phyloP scores from a whole-genome alignment of 1,140 invertebrate genomes.

The Drosophila ambigua region DNA sequence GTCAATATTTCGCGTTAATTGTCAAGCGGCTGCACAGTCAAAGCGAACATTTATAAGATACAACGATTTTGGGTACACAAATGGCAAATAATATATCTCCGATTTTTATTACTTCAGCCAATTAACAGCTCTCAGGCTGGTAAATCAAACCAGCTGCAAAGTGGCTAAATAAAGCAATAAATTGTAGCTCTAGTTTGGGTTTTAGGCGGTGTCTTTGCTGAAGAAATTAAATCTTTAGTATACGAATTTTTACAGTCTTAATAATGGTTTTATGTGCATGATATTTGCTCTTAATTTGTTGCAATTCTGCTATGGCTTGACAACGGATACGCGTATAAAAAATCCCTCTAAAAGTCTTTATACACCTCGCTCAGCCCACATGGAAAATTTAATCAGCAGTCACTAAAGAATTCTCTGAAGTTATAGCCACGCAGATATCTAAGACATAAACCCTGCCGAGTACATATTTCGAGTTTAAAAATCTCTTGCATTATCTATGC shows the following conservation, averaged over 20 bases:
- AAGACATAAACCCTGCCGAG: no score
- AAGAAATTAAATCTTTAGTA: slow-evolving; percentile 8
- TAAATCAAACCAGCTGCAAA: slow-evolving; percentile 52
- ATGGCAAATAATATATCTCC: slow-evolving; percentile 29
- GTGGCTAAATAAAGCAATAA: slow-evolving; percentile 30
- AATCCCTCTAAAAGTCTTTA: no score
- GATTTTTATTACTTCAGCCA: slow-evolving; percentile 9
- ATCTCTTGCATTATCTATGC: not conserved
- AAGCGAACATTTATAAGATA: slow-evolving; percentile 1
- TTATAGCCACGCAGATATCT: no score
- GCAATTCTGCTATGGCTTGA: not conserved
- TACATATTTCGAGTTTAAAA: not conserved
- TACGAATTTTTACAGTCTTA: not conserved
- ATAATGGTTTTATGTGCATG: slow-evolving; percentile 7
- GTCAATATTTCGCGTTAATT: slow-evolving; percentile 33
- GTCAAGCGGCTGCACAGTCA: slow-evolving; percentile 26
- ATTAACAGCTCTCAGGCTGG: slow-evolving; percentile 14
- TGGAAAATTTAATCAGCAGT: no score
- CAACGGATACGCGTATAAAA: no score
- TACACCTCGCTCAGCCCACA: no score
- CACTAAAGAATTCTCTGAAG: not conserved
- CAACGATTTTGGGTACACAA: slow-evolving; percentile 3
- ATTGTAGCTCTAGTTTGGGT: not conserved
- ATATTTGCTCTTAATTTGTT: slow-evolving; percentile 1
- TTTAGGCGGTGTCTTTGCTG: not conserved